Evolutionary conservation across 2,888 invertebrate genomes (phyloP).

Genomic region (Drosophila cracens): DNA sequence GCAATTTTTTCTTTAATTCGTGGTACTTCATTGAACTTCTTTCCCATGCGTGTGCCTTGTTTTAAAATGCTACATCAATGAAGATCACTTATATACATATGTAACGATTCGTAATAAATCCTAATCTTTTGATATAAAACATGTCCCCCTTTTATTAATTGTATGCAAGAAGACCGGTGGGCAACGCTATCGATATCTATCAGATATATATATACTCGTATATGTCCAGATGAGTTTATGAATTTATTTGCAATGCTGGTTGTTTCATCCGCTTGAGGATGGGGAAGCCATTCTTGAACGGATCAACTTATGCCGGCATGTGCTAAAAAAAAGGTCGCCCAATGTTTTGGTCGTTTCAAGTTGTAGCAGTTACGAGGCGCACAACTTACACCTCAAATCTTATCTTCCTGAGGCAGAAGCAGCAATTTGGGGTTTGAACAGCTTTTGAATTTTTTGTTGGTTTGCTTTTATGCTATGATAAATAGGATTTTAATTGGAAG

Average conservation of each 20-base stretch:
- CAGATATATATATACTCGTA: too few relatives aligned
- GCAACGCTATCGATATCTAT: not conserved
- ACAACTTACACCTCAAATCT: not conserved
- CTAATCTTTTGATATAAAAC: constrained; percentile 38
- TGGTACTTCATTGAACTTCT: constrained; percentile 36
- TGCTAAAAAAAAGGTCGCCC: not conserved
- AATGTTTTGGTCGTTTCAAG: not conserved
- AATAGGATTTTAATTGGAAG: not conserved
- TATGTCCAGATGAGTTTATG: too few relatives aligned
- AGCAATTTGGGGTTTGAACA: not conserved
- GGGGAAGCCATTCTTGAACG: not conserved
- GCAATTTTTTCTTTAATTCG: constrained; percentile 25
- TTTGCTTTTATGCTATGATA: not conserved
- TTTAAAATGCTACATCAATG: constrained; percentile 35
- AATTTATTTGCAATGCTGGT: too few relatives aligned
- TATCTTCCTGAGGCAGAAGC: not conserved
- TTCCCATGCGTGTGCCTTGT: constrained; percentile 42
- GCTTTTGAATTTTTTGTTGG: not conserved
- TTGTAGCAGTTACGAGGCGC: too few relatives aligned
- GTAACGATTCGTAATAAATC: constrained; percentile 44
- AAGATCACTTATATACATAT: constrained; percentile 18
- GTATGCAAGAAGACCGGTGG: not conserved
- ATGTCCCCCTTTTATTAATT: not conserved
- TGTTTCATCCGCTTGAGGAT: not conserved
- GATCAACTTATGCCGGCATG: not conserved